Base-by-base conservation (phyloP, 2,888 invertebrate species). In the Drosophila kanekoi region DNA sequence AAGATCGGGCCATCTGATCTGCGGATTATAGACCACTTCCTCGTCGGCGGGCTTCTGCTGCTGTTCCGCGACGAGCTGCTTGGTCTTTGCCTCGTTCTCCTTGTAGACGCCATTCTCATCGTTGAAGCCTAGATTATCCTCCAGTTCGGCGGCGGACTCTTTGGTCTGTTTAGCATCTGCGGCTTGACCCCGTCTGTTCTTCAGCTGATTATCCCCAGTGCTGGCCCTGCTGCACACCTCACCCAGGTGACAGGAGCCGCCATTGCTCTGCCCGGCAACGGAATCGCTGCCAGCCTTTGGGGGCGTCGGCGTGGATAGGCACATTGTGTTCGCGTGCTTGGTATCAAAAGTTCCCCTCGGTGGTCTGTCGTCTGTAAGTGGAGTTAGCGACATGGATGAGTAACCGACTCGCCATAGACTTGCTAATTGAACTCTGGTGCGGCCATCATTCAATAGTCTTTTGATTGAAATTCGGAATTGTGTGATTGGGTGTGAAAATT, bases 1-100 rank as follows among this genome's bases (percentile, higher is more conserved):
- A 2, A 96, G 92, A 90, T 96, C 96, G 0, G 95, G 95, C 96
- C 96, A 96, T 90, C 94, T 93, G 64, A 96, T 94, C 77, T 92
- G 92, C 3, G 96, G 93, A 66, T 91, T 93, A 81, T 95, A 96
- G 72, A 81, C 86, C 49, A 67, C 64, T 71, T 87, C 84, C 28
- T 68, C 66, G 6, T 6, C 18, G 4, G 32, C 41, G 40, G 80
- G 72, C 1, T 28, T 5, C 11, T 47, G 16, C 10, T 53, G 14
- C 35, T 68, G 62, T 18, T 54, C 57, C 51, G 51, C 32, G 49
- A 43, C 20, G 5, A 76, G 23, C 28, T 44, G 41, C 8, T 14
- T n/a, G 4, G 11, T 52, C 32, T 71, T 74, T 0, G 28, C 49
- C 3, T 14, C 23, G 18, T 53, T 41, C 44, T 90, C 90, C 60